These are phyloP conservation scores for Formicarius rufipectus DNA, from an alignment of 2,113 vertebrate species.

Conservation along the genomic window DNA sequence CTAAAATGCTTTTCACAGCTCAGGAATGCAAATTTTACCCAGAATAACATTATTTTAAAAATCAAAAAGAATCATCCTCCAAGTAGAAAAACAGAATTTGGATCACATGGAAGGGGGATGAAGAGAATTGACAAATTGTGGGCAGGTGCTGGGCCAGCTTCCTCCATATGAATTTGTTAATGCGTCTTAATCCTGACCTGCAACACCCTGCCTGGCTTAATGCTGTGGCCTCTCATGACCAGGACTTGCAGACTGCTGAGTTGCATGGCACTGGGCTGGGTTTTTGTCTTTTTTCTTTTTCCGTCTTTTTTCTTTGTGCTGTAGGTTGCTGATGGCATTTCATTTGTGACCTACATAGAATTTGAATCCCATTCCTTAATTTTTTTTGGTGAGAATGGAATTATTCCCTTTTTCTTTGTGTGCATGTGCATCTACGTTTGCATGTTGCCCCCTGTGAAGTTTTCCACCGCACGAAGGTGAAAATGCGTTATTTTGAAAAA, in stretches of 20 bases:
- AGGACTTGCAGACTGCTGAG: background rate
- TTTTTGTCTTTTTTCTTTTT: background rate
- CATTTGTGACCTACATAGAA: slow-evolving; percentile 25
- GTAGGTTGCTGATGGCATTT: background rate
- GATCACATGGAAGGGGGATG: background rate
- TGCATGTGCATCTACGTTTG: background rate
- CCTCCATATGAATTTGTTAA: slow-evolving; percentile 50
- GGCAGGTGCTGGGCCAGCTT: slow-evolving; percentile 35
- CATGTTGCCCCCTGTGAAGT: background rate
- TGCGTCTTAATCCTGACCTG: slow-evolving; percentile 52
- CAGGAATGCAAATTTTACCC: background rate
- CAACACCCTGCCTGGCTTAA: slow-evolving; percentile 1
- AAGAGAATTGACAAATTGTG: background rate
- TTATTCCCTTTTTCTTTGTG: background rate
- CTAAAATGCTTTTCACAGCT: background rate
- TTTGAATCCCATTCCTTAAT: background rate
- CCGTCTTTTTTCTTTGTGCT: background rate
- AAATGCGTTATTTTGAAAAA: background rate
- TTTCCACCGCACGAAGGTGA: background rate
- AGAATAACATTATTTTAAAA: background rate
- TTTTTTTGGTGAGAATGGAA: background rate
- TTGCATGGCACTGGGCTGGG: background rate
- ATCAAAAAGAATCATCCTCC: background rate
- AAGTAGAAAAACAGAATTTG: background rate
- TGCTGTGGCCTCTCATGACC: slow-evolving; percentile 38